Conservation (phyloP, 2,888 invertebrate genomes). For the Hetaerina titia region DNA sequence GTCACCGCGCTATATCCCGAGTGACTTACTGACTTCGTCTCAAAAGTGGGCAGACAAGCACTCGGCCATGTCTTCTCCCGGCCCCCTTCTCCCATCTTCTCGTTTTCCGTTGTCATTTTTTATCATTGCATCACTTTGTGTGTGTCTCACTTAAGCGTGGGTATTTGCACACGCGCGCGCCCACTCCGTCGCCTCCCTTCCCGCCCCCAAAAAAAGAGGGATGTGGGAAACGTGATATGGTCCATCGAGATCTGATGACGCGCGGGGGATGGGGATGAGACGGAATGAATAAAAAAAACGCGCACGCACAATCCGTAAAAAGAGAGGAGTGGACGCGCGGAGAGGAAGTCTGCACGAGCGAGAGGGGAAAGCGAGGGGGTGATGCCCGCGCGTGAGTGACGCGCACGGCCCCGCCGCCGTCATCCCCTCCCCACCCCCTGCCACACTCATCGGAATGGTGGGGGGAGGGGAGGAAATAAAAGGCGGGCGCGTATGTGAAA, state of each 20-base stretch:
- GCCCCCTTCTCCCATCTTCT: neutral
- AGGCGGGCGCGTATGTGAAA: neutral
- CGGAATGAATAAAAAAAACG: neutral
- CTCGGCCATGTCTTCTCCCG: too few species aligned
- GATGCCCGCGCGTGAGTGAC: neutral
- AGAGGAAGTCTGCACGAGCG: constrained; percentile 7
- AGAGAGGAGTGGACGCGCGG: neutral
- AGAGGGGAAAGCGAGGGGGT: neutral
- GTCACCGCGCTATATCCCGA: too few species aligned
- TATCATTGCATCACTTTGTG: neutral
- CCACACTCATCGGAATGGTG: neutral
- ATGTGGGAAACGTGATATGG: constrained; percentile 13
- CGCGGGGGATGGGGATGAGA: neutral
- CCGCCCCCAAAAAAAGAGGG: neutral
- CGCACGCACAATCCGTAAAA: neutral
- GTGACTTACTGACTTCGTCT: too few species aligned
- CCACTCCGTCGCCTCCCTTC: neutral
- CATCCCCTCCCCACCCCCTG: too few species aligned
- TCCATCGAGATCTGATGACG: constrained; percentile 55
- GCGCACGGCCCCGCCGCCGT: neutral
- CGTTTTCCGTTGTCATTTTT: constrained; percentile 19
- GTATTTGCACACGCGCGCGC: neutral
- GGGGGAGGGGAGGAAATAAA: neutral
- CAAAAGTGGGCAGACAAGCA: too few species aligned
- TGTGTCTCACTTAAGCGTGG: neutral